Percentiles rank a stretch among this genome's conserved stretches.
Evolutionary conservation across 2,797 vertebrate genomes (phyloP).

Genomic region (Alectoris magna): DNA sequence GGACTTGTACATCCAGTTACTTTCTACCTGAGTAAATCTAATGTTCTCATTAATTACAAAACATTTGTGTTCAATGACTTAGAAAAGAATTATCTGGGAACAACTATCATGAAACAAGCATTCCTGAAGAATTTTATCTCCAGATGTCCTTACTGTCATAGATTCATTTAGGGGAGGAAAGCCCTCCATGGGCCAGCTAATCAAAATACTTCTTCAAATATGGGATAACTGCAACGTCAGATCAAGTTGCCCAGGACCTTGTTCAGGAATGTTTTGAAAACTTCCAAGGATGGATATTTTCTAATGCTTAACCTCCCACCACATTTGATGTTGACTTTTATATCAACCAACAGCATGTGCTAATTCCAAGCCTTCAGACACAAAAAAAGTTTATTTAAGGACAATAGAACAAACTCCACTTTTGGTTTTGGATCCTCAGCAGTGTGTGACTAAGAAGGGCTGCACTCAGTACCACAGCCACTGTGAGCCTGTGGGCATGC

Average conservation of each 20-base stretch:
- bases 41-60: not conserved
- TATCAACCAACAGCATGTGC: not conserved
- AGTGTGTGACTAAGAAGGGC: not conserved
- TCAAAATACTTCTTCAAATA: not conserved
- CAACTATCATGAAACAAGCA: not conserved
- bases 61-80: not conserved
- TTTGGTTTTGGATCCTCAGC: not conserved
- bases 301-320: not conserved
- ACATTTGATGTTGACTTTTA: not conserved
- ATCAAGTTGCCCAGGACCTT: not conserved
- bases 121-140: not conserved
- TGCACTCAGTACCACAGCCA: not conserved
- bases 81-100: not conserved
- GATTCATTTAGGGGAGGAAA: not conserved
- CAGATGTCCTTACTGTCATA: not conserved
- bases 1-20: not conserved
- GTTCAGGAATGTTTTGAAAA: not conserved
- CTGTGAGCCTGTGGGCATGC: not conserved
- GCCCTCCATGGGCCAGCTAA: not conserved
- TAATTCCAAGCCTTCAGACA: not conserved
- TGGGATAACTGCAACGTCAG: not conserved
- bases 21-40: not conserved
- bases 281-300: not conserved
- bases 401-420: not conserved
- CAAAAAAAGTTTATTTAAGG: not conserved